Percentiles rank a stretch among this genome's conserved stretches.
Conservation (phyloP, 2,888 invertebrate genomes). For the Sinhomidia bicolor region DNA sequence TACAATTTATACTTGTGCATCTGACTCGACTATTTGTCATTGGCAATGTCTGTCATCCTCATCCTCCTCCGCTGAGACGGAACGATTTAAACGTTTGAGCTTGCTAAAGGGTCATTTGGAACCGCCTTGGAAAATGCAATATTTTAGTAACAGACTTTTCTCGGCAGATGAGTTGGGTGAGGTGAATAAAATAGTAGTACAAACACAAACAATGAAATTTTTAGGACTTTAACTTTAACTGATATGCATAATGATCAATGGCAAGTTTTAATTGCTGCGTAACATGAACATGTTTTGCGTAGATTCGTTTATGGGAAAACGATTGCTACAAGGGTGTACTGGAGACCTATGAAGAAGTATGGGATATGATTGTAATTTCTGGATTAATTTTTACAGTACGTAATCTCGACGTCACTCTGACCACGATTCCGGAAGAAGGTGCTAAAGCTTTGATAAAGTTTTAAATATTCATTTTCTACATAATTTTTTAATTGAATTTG, state of each 20-base stretch:
- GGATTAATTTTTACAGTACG: conserved; percentile 85
- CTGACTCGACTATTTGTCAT: conserved; percentile 84
- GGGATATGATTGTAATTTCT: conserved; percentile 84
- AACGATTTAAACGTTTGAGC: conserved; percentile 18
- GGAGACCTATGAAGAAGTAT: conserved; percentile 86
- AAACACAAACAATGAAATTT: conserved; percentile 3
- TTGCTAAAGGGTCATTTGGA: conserved; percentile 73
- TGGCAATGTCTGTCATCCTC: conserved; percentile 62
- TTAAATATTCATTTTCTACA: background rate
- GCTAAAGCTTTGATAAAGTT: background rate
- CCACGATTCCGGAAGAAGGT: conserved; percentile 84
- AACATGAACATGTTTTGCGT: too few species aligned
- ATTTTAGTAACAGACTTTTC: conserved; percentile 82
- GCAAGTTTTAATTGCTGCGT: too few species aligned
- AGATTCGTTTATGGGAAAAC: conserved; percentile 85
- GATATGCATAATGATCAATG: too few species aligned
- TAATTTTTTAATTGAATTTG: background rate
- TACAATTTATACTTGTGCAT: conserved; percentile 85
- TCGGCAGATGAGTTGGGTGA: conserved; percentile 86
- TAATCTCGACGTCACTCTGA: conserved; percentile 85
- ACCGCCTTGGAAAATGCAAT: conserved; percentile 81
- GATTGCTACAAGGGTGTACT: conserved; percentile 83
- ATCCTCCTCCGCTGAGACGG: background rate
- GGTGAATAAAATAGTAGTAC: conserved; percentile 82
- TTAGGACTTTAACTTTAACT: too few species aligned